These are phyloP conservation scores for Saguinus midas DNA, from an alignment of 2,113 vertebrate genomes.

Conservation along the genomic window DNA sequence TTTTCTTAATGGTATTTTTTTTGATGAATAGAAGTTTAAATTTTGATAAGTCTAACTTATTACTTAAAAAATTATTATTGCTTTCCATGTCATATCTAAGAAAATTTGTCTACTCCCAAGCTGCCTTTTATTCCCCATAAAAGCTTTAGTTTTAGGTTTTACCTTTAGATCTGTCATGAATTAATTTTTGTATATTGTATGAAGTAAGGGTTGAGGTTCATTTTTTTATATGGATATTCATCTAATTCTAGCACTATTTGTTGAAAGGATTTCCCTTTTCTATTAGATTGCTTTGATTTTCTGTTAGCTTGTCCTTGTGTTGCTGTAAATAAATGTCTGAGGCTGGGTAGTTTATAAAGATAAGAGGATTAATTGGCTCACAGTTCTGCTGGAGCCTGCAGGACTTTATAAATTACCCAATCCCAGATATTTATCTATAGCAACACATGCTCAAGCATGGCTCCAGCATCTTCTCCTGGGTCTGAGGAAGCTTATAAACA, in stretches of 20 bases:
- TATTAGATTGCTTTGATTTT: background rate
- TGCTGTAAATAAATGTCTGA: no score
- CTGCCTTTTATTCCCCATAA: background rate
- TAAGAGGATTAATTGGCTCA: no score
- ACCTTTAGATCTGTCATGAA: background rate
- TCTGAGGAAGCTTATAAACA: no score
- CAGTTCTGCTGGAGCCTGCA: no score
- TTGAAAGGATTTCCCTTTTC: slow-evolving; percentile 2
- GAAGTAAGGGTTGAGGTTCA: background rate
- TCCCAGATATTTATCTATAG: no score
- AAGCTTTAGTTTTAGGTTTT: background rate
- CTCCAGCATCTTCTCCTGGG: no score
- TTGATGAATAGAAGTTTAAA: slow-evolving; percentile 7
- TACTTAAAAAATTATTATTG: background rate
- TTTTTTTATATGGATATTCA: background rate
- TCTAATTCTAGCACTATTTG: background rate
- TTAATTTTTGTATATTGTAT: background rate
- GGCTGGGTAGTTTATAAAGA: no score
- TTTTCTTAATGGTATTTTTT: background rate
- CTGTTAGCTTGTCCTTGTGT: no score
- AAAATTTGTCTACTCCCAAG: background rate
- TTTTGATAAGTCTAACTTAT: background rate
- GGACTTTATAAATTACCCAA: no score
- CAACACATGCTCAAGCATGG: no score
- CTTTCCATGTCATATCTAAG: background rate